Evolutionary conservation across 2,888 invertebrate genomes (phyloP).

Genomic region (Unio pictorum): DNA sequence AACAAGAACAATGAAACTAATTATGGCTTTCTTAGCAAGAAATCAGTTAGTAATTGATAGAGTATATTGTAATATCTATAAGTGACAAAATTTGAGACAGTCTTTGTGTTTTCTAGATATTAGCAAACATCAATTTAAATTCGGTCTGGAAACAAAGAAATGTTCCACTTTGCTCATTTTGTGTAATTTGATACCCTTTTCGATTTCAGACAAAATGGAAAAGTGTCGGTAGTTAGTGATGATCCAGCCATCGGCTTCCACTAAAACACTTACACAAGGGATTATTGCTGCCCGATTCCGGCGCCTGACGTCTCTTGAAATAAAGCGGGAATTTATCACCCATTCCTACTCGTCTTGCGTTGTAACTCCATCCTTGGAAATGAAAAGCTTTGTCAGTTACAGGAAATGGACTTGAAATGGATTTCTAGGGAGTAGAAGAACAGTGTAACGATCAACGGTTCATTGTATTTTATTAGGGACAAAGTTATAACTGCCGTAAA

Average conservation of each 20-base stretch:
- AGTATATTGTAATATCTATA: background rate
- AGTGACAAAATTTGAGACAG: background rate
- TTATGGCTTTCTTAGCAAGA: no score
- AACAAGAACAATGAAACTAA: no score
- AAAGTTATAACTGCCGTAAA: no score
- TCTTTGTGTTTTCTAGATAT: background rate
- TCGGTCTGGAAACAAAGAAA: constrained; percentile 16
- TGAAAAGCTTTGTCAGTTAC: constrained; percentile 18
- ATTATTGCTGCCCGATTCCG: constrained; percentile 28
- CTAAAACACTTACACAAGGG: constrained; percentile 28
- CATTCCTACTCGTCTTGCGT: constrained; percentile 17
- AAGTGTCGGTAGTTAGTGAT: no score
- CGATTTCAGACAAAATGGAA: constrained; percentile 1
- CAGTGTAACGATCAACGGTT: constrained; percentile 3
- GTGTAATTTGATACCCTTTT: constrained; percentile 28
- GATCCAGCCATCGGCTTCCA: constrained; percentile 10
- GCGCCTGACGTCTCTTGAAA: constrained; percentile 24
- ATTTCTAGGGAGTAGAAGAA: constrained; percentile 13
- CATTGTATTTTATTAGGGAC: no score
- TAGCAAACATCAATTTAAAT: constrained; percentile 30
- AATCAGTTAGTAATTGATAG: background rate
- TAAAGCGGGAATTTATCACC: constrained; percentile 31
- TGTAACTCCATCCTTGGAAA: constrained; percentile 26
- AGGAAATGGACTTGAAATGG: constrained; percentile 42
- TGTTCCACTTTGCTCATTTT: constrained; percentile 21